Percentiles rank a stretch among this genome's conserved stretches.
Evolutionary conservation across 2,888 invertebrate species (phyloP).

Genomic region (Drosophila koepferae): DNA sequence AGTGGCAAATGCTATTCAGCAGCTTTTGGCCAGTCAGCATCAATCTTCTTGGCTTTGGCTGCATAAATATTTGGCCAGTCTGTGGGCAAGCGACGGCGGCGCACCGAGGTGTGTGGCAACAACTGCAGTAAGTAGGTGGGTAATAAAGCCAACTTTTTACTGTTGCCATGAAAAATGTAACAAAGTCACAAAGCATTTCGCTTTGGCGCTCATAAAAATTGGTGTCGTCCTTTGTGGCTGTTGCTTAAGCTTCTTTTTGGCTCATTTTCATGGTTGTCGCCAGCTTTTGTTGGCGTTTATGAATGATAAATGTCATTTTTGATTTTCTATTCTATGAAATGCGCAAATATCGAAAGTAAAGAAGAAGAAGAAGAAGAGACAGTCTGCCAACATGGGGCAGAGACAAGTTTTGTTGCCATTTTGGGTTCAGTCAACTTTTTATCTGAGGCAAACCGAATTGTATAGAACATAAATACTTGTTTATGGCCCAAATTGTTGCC

Average conservation of each 20-base stretch:
- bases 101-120: background rate
- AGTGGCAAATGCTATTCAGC: constrained; percentile 52
- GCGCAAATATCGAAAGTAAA: constrained; percentile 36
- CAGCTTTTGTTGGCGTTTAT: constrained; percentile 59
- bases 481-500: constrained; percentile 32
- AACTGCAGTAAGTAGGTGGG: constrained; percentile 65
- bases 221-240: constrained; percentile 30
- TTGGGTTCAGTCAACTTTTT: constrained; percentile 50
- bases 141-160: constrained; percentile 74
- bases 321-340: constrained; percentile 58
- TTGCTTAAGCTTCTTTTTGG: constrained; percentile 27
- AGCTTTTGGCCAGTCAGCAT: constrained; percentile 65
- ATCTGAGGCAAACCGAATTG: constrained; percentile 24
- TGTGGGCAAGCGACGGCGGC: background rate
- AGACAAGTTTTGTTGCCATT: constrained; percentile 32
- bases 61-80: constrained; percentile 71
- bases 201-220: constrained; percentile 63
- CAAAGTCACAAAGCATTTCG: constrained; percentile 76
- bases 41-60: constrained; percentile 66
- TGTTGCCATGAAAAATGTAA: constrained; percentile 73
- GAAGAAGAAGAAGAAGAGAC: background rate
- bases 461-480: constrained; percentile 37
- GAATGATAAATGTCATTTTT: constrained; percentile 72
- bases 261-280: constrained; percentile 51
- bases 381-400: constrained; percentile 29